phyloP scores from a whole-genome alignment of 2,113 vertebrate genomes.

The Progne subis region DNA sequence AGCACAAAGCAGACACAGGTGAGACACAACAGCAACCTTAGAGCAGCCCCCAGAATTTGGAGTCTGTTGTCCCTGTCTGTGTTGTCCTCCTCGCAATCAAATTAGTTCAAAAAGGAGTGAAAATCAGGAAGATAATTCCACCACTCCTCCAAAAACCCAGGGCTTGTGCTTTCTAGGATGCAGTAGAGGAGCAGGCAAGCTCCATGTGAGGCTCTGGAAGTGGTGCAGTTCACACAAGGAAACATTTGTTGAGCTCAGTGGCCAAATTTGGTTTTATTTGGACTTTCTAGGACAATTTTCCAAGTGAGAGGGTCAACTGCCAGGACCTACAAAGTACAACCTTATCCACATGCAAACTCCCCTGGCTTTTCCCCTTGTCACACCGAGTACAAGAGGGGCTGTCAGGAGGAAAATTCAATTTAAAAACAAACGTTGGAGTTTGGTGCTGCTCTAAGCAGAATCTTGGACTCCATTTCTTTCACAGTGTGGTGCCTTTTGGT shows the following conservation, averaged over 20 bases:
- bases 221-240: neutral
- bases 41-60: neutral
- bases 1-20: fast-evolving
- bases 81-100: neutral
- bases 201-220: neutral
- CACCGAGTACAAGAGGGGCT: neutral
- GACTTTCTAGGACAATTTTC: neutral
- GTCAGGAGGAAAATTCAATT: neutral
- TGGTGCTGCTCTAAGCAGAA: neutral
- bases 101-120: neutral
- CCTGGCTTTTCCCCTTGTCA: neutral
- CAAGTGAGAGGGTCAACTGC: neutral
- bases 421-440: neutral
- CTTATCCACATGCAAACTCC: neutral
- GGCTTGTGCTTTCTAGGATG: neutral
- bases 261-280: neutral
- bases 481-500: neutral
- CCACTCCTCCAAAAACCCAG: neutral
- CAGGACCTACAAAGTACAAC: neutral
- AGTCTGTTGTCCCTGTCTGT: too few relatives aligned
- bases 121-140: neutral
- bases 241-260: neutral
- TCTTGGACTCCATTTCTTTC: neutral
- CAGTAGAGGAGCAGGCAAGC: neutral
- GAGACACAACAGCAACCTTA: neutral